Base-by-base conservation (phyloP, 2,113 vertebrate species). In the Thamnaconus septentrionalis region DNA sequence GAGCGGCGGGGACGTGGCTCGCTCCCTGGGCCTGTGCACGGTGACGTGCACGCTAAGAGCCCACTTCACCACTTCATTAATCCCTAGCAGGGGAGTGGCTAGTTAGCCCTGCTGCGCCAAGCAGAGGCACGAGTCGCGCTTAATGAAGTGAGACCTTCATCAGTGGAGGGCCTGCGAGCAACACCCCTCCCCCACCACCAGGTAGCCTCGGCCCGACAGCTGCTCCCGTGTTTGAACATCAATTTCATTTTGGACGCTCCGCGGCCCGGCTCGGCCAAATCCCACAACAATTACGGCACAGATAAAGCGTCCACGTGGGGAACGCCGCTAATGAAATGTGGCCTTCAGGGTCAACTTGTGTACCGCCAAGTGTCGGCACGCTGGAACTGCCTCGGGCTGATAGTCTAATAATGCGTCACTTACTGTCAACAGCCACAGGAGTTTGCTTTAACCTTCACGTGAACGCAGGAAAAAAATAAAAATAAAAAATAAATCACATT, bases 171-270 rank as follows among this genome's bases (percentile, higher is more conserved):
- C 18, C 18, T 31, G 18, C 18, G 18, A 31, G 18, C 18, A 31
- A 31, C 18, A 31, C 18, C 18, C 71, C 44, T n/a, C 40, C 52
- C 69, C 67, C 18, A 39, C 58, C 63, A 67, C 72, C 67, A 68
- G 78, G 76, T 82, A 79, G 76, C 66, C 62, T 75, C 53, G 18
- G 59, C 70, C 70, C 78, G 81, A 81, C 82, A 87, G 81, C 78
- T 80, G 84, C 75, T 80, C 74, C 78, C 73, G 78, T 86, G 82
- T 83, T 84, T 79, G 79, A 86, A 81, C 84, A 86, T 84, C 72
- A 78, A 66, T 85, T 90, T 87, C 78, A 89, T 88, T 85, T 87
- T 65, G 78, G 59, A 70, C 31, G 5, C 75, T 75, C 57, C 65
- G 80, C 71, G 56, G 76, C 66, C 60, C 69, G 7, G 78, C 64